Evolutionary conservation across 2,113 vertebrate species (phyloP), one percentile per base, ranked within the genome.

Genomic region (Cervus canadensis): DNA sequence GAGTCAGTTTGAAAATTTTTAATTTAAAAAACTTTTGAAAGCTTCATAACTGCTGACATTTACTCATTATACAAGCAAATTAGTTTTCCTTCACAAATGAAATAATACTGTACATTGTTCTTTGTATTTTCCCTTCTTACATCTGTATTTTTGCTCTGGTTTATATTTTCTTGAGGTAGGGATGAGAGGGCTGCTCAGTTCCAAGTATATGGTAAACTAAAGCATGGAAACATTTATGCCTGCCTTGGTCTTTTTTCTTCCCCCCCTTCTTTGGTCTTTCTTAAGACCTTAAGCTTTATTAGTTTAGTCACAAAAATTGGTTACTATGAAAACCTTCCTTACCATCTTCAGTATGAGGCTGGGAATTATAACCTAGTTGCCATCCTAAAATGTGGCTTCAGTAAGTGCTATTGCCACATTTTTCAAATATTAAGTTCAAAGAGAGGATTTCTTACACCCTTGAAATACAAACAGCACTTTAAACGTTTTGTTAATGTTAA

Each of bases 401-500:
- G 40, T 56, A 82, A 95, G 36, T 88, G 28, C 30, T 76, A 89
- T 86, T 87, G 8, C 17, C 87, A 19, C 8, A 28, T 76, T 96
- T 97, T 93, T 64, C 64, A 95, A 96, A 88, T 83, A 87, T 30
- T 83, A 71, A 78, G 43, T 96, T 98, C 93, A 98, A 94, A 97
- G 85, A 67, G 30, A 82, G 36, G 40, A 87, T 19, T 90, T 67
- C 67, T 96, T 88, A 95, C 10, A 89, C 95, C 48, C 48, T 84
- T 92, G 71, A 89, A 84, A 48, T 59, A 82, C 52, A 88, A 91
- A 93, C 0, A 1, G 28, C 33, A 54, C 56, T 88, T 97, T 98
- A 82, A 92, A 97, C 52, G 6, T 87, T 97, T 54, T 95, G 52
- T 95, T 97, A 97, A 89, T 94, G 90, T 92, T 94, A 92, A 97